These are phyloP conservation scores for Dryocosmus kuriphilus DNA, from an alignment of 2,888 invertebrate genomes.

Conservation along the genomic window DNA sequence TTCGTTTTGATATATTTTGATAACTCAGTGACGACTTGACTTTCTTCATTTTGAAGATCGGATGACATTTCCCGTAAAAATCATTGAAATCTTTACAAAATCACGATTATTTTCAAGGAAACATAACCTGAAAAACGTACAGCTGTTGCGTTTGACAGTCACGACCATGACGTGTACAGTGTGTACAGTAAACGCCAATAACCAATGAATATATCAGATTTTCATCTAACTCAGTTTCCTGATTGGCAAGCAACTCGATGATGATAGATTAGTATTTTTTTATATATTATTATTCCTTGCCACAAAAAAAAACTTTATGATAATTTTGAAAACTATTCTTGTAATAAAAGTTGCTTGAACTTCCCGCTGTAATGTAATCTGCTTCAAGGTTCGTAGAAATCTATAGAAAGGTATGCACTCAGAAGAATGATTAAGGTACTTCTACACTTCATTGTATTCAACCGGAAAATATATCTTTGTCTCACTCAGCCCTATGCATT, in stretches of 20 bases:
- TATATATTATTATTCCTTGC: background rate
- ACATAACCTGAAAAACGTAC: conserved; percentile 22
- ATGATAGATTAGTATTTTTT: background rate
- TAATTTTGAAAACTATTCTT: background rate
- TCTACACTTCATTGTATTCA: too few species aligned
- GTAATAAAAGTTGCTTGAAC: background rate
- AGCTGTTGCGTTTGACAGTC: conserved; percentile 25
- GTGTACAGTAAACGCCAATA: background rate
- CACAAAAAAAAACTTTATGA: background rate
- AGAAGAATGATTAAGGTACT: too few species aligned
- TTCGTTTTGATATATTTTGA: conserved; percentile 63
- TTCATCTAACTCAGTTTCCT: background rate
- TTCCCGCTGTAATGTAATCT: background rate
- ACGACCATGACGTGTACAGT: background rate
- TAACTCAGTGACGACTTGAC: conserved; percentile 62
- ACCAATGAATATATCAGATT: background rate
- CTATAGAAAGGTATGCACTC: too few species aligned
- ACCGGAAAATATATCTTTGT: too few species aligned
- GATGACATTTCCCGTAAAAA: conserved; percentile 58
- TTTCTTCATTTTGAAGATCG: conserved; percentile 52
- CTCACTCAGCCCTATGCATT: too few species aligned
- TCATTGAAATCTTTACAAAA: background rate
- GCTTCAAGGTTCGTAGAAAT: too few species aligned
- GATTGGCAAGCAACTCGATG: background rate
- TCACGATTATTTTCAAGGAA: conserved; percentile 14